Base-by-base conservation (phyloP, 1,140 invertebrate genomes). In the Latrodectus geometricus region DNA sequence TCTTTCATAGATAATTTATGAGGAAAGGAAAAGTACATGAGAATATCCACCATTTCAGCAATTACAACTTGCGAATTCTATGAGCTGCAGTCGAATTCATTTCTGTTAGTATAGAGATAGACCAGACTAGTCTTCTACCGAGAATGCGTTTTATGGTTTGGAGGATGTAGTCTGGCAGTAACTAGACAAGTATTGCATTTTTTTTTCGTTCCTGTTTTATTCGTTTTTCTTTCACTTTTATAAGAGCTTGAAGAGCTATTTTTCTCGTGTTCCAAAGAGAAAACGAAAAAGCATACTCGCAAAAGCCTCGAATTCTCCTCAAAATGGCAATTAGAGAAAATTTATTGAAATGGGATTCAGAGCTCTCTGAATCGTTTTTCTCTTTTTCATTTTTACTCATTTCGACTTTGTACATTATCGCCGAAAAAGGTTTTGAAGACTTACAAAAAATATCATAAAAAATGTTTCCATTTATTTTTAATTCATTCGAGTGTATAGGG, bases 281-380 rank as follows among this genome's bases (percentile, higher is more conserved):
- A 50, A 14, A 21, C 23, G 12, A 73, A 48, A 48, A 35, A 35
- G n/a, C 9, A 73, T 14, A 73, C 23, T 73, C 70, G 70, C 23
- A 14, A 48, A 73, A 73, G 70, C 23, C 35, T 15, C 20, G n/a
- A n/a, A 73, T 15, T n/a, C 48, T 73, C 70, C 70, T 35, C 50
- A 9, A 76, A 84, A 76, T 75, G 74, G 73, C 82, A 84, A 84
- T 84, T 84, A 84, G 73, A 84, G 82, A 68, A 76, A 76, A 84
- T 84, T 84, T 84, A 84, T 84, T 84, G 82, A 84, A 84, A 84
- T 84, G 82, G 54, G 74, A 84, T 75, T 66, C 72, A 76, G 68
- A 84, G 73, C 21, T 20, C 21, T 20, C 54, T 8, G 54, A 61
- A 8, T 3, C 35, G 35, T 5, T 61, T 61, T 61, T 61, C 8